Evolutionary conservation across 2,113 vertebrate genomes (phyloP).

Genomic region (Gopherus flavomarginatus): DNA sequence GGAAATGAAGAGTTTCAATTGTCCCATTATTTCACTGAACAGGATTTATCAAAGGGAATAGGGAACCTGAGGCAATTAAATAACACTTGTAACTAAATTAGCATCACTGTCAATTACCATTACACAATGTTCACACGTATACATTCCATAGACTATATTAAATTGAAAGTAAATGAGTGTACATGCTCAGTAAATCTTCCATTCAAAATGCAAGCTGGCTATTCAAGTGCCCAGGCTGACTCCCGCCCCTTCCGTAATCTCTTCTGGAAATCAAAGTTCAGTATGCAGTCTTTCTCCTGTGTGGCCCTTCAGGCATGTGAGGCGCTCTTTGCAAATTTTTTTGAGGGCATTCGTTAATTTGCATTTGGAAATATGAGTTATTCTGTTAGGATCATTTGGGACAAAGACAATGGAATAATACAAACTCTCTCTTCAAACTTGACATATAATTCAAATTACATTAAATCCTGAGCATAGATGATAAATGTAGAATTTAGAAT

Average conservation of each 20-base stretch:
- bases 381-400: neutral
- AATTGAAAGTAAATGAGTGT: neutral
- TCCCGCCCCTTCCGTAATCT: neutral
- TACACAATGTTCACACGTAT: neutral
- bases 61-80: neutral
- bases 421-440: neutral
- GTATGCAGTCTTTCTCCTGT: neutral
- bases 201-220: neutral
- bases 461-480: neutral
- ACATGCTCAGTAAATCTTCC: neutral
- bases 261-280: neutral
- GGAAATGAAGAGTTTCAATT: neutral
- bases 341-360: neutral
- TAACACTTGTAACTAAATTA: neutral
- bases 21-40: neutral
- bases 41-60: neutral
- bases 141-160: neutral
- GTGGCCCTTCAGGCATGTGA: neutral
- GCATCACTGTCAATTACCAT: accelerated
- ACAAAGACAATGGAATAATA: neutral
- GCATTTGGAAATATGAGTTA: neutral
- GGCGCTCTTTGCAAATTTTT: neutral
- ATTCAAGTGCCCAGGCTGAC: neutral
- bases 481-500: too few species aligned
- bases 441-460: neutral